Evolutionary conservation across 2,113 vertebrate species (phyloP).

Genomic region (Apodemus sylvaticus): DNA sequence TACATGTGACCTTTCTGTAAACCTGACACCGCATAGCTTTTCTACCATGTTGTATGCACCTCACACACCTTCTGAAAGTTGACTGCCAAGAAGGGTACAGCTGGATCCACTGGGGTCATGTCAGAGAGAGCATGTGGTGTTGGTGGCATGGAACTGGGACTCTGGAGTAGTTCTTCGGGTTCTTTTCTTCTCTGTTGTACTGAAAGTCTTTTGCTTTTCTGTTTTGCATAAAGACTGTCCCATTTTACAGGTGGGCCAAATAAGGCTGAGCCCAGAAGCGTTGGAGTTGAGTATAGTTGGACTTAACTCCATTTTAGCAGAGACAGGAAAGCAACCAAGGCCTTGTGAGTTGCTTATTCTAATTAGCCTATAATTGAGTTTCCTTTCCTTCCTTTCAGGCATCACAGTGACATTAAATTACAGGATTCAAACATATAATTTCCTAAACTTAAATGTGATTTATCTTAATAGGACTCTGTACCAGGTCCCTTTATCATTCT

Average conservation of each 20-base stretch:
- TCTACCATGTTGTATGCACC: neutral
- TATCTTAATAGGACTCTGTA: slow-evolving; percentile 75
- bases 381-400: slow-evolving; percentile 67
- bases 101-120: accelerated
- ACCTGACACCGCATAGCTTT: neutral
- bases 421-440: slow-evolving; percentile 79
- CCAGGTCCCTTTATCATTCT: slow-evolving; percentile 73
- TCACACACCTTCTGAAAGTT: neutral
- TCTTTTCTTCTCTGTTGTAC: neutral
- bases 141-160: no score
- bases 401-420: slow-evolving; percentile 76
- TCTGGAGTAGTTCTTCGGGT: neutral
- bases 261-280: neutral
- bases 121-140: neutral
- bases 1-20: neutral
- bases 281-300: neutral
- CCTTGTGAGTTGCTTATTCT: neutral
- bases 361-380: slow-evolving; percentile 77
- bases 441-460: slow-evolving; percentile 79
- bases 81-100: neutral
- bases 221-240: neutral
- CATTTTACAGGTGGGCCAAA: slow-evolving; percentile 20
- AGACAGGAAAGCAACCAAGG: neutral
- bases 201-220: neutral
- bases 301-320: neutral